Evolutionary conservation across 2,888 invertebrate species (phyloP), one percentile per base, ranked within the genome.

Genomic region (Ptilodon capucinus): DNA sequence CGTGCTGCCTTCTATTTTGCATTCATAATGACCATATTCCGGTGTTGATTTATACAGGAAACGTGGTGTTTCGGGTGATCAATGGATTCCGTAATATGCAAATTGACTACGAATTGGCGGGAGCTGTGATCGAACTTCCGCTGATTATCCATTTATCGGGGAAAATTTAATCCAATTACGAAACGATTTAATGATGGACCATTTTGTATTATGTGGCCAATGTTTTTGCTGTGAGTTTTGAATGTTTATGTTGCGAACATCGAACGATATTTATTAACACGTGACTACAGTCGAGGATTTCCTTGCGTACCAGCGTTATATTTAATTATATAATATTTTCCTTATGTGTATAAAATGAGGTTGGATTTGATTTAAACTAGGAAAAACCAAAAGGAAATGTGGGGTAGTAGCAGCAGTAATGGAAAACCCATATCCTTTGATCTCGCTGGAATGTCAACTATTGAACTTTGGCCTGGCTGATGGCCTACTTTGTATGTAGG

Each of bases 11-110:
- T 63, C 68, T 68, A 63, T 71, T 78, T 76, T 64, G 68, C 72
- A 73, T 71, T 60, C 62, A 55, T 70, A 79, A 82, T 72, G 54
- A 62, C 53, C 64, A 54, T 64, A 71, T 72, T 76, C 78, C 76
- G 75, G 68, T 59, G 64, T 68, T 61, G 57, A 70, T 74, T 69
- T 64, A 60, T 61, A 69, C 77, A 81, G 84, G 84, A 83, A 75
- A 63, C 67, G 62, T 63, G 51, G 49, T 53, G 64, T 68, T 68
- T 61, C 60, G 61, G 66, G 72, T 74, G 72, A 76, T 76, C 70
- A 66, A 71, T 71, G 70, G 56, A 63, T 71, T 60, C 46, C 54
- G 57, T 54, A 60, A 57, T 58, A 64, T 57, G 60, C 52, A 59
- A 63, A 67, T 60, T 54, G 36, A 44, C 48, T 32, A 42, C 42